phyloP scores from a whole-genome alignment of 2,113 vertebrate genomes.

The Crotalus horridus region DNA sequence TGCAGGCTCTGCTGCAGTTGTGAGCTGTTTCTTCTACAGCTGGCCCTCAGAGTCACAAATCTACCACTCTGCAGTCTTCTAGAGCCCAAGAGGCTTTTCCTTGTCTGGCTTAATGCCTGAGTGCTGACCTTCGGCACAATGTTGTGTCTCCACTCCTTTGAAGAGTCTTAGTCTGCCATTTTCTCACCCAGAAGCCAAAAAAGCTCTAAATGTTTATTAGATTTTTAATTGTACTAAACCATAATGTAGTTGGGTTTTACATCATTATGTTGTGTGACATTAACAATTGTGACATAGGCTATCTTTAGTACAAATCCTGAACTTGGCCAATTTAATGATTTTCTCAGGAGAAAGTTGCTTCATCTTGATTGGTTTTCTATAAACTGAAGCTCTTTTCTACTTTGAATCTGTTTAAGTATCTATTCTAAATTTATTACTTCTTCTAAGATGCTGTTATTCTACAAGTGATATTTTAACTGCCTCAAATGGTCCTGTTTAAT shows the following conservation, averaged over 20 bases:
- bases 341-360: neutral
- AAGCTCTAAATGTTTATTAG: neutral
- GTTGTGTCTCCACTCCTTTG: neutral
- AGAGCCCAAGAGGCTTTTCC: neutral
- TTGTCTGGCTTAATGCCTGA: neutral
- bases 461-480: neutral
- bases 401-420: neutral
- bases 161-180: neutral
- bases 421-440: neutral
- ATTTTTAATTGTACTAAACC: neutral
- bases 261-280: neutral
- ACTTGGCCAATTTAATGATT: neutral
- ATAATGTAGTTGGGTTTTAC: neutral
- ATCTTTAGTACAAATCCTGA: neutral
- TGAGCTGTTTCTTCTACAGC: neutral
- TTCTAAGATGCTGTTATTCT: neutral
- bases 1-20: neutral
- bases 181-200: neutral
- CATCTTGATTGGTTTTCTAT: neutral
- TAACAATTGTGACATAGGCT: neutral
- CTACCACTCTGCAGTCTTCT: neutral
- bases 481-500: neutral
- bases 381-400: neutral
- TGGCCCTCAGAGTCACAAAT: neutral
- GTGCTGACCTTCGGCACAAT: neutral